A percentile compares a stretch with the other conserved stretches of the same genome.
These are phyloP conservation scores for Graptemys geographica DNA, from an alignment of 2,797 vertebrate species.

Conservation along the genomic window DNA sequence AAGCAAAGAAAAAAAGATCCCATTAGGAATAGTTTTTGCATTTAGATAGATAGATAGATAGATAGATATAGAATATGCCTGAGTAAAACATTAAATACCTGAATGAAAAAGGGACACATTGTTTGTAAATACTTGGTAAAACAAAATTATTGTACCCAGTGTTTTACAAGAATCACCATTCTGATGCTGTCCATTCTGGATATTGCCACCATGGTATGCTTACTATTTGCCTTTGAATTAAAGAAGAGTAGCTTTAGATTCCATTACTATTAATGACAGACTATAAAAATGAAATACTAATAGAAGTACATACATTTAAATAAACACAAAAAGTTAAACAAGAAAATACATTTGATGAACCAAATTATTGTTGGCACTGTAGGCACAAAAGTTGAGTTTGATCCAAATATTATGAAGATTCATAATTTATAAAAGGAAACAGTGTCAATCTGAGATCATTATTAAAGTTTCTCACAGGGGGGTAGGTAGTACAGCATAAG, in stretches of 20 bases:
- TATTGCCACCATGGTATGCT: not conserved
- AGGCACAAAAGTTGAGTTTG: not conserved
- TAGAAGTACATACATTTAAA: not conserved
- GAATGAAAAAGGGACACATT: not conserved
- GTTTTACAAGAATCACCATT: not conserved
- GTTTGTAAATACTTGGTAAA: constrained; percentile 14
- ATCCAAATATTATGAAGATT: not conserved
- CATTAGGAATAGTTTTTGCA: constrained; percentile 22
- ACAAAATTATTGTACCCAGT: not conserved
- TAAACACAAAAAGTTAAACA: not conserved
- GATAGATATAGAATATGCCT: not conserved
- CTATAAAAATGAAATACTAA: not conserved
- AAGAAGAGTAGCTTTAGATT: not conserved
- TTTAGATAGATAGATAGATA: not conserved
- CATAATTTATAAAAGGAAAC: not conserved
- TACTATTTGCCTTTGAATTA: not conserved
- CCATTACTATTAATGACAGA: not conserved
- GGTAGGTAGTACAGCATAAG: not conserved
- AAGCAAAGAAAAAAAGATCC: constrained; percentile 11
- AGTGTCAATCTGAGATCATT: not conserved
- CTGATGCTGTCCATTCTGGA: not conserved
- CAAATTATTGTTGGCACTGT: not conserved
- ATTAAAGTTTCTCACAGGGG: not conserved
- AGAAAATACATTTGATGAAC: not conserved
- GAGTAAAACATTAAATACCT: not conserved